A percentile compares a stretch with the other conserved stretches of the same genome.
phyloP scores from a whole-genome alignment of 2,797 vertebrate species.

The Phyllotis vaccarum region DNA sequence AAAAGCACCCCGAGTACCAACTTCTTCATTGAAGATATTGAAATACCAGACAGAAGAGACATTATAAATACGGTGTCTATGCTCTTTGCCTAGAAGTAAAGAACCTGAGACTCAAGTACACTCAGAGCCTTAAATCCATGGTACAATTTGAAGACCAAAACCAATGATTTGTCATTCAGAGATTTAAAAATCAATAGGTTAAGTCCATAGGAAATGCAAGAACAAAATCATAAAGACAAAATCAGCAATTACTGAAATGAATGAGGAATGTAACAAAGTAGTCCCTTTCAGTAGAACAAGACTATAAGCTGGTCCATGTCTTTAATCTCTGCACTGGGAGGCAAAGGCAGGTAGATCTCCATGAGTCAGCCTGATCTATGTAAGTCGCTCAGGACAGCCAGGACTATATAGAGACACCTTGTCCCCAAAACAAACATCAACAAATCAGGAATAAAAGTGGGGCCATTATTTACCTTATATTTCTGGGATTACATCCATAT shows the following conservation, averaged over 20 bases:
- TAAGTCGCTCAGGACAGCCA: too few relatives aligned
- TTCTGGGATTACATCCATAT: not conserved
- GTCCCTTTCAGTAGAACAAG: constrained; percentile 3
- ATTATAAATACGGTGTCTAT: not conserved
- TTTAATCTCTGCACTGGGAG: not conserved
- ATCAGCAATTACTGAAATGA: not conserved
- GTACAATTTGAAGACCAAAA: constrained; percentile 38
- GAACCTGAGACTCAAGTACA: not conserved
- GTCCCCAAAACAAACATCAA: not conserved
- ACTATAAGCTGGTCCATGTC: not conserved
- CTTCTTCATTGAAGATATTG: constrained; percentile 16
- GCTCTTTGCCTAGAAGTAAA: constrained; percentile 19
- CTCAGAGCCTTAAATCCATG: constrained; percentile 1
- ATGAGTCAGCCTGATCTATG: not conserved
- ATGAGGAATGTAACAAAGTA: constrained; percentile 15
- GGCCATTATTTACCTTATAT: not conserved
- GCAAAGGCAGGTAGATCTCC: not conserved
- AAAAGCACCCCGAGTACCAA: not conserved
- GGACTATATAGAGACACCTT: not conserved
- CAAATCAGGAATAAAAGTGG: not conserved
- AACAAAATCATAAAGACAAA: constrained; percentile 32
- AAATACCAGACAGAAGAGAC: not conserved
- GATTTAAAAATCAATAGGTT: not conserved
- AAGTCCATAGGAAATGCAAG: not conserved
- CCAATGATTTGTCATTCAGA: constrained; percentile 8